Evolutionary conservation across 2,888 invertebrate species (phyloP).

Genomic region (Hyposoter didymator): DNA sequence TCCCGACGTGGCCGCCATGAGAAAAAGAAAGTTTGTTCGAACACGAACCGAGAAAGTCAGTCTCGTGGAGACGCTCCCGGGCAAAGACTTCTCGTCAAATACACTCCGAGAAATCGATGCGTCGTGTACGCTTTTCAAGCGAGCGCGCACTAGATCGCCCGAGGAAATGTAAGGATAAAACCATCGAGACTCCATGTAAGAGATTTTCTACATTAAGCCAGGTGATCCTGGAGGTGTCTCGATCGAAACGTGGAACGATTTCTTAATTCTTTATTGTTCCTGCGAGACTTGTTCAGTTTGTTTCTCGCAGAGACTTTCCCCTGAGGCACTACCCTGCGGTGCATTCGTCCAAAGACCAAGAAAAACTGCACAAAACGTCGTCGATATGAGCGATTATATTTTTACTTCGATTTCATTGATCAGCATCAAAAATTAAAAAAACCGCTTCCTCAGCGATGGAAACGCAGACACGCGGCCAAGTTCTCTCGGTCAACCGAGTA

Average conservation of each 20-base stretch:
- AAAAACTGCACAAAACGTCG: too few species aligned
- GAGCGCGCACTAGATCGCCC: background rate
- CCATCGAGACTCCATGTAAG: background rate
- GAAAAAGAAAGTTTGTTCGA: constrained; percentile 9
- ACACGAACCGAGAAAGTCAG: constrained; percentile 9
- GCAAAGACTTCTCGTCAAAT: constrained; percentile 12
- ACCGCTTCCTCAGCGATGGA: too few species aligned
- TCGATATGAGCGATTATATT: too few species aligned
- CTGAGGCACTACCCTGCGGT: too few species aligned
- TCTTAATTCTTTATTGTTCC: background rate
- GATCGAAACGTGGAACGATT: background rate
- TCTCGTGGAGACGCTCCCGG: background rate
- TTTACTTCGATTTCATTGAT: too few species aligned
- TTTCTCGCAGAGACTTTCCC: too few species aligned
- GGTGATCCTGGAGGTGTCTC: background rate
- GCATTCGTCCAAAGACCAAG: too few species aligned
- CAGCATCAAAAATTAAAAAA: too few species aligned
- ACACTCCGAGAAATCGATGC: constrained; percentile 29
- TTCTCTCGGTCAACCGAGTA: too few species aligned
- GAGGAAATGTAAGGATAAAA: background rate
- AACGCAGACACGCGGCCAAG: too few species aligned
- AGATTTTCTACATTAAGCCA: background rate
- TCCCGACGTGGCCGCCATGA: background rate
- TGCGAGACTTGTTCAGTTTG: too few species aligned
- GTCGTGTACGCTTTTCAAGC: background rate